Base-by-base conservation (phyloP, 2,888 invertebrate genomes). In the Bibio marci region DNA sequence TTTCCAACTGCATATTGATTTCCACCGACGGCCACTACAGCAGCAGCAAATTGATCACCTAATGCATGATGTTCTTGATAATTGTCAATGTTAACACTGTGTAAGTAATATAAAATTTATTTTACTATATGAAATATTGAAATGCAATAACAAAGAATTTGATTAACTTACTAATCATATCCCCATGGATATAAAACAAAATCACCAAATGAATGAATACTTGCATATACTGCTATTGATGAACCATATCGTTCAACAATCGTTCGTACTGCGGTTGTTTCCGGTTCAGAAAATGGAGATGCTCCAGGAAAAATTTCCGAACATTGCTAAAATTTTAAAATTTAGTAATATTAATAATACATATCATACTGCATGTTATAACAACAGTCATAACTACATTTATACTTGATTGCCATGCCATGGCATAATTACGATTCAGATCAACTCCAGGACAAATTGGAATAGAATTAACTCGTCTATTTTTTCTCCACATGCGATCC, bases 181-280 rank as follows among this genome's bases (percentile, higher is more conserved):
- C 73, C 74, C 64, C 69, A 77, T 2, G 73, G 76, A 48, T 73
- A 74, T 2, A 77, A 53, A 36, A 77, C 49, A 46, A 66, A 72
- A 48, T 69, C 68, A 18, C 80, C 80, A 47, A 73, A 75, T 10
- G 80, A 76, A 55, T 85, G 83, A 26, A 83, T 61, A 8, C 77
- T 70, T 43, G 82, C 50, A 53, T 76, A 80, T 44, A 73, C 59
- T 47, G 70, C 67, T 34, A 71, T 59, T 12, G 59, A 55, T 11
- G 60, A 56, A 4, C 53, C 57, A 12, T 64, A 50, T 0, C 51
- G 46, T 32, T 60, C 44, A 37, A 80, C 55, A 32, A 72, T 63
- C 44, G 73, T 66, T n/a, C 70, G 59, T 2, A 80, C 49, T 45
- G 56, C 61, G 40, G 54, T 50, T 0, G 69, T 73, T 58, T 80